Evolutionary conservation across 2,113 vertebrate genomes (phyloP).

Genomic region (Sceloporus undulatus): DNA sequence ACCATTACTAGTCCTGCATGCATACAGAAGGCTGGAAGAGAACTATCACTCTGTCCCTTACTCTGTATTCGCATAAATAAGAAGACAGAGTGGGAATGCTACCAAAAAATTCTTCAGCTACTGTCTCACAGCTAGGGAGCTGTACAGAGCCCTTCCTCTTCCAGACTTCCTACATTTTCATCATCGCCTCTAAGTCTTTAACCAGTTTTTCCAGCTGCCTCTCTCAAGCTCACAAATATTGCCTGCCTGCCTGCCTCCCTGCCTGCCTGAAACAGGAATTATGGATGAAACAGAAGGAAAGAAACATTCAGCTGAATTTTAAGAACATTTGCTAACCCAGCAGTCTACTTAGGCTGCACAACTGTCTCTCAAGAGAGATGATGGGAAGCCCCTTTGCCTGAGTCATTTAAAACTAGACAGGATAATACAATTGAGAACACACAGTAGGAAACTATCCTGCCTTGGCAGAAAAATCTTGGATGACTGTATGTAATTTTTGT

Average conservation of each 20-base stretch:
- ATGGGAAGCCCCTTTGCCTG: conserved; percentile 51
- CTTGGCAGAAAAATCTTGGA: conserved; percentile 55
- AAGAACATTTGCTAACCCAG: conserved; percentile 64
- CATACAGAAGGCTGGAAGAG: not conserved
- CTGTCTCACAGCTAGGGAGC: conserved; percentile 28
- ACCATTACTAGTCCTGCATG: not conserved
- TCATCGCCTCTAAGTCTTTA: conserved; percentile 34
- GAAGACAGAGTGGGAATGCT: not conserved
- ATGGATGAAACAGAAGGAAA: conserved; percentile 40
- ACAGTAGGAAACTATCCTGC: conserved; percentile 59
- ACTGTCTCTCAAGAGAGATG: conserved; percentile 45
- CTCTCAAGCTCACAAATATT: conserved; percentile 31
- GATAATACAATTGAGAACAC: conserved; percentile 50
- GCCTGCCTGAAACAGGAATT: conserved; percentile 50
- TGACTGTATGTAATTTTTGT: conserved; percentile 35
- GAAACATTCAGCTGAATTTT: conserved; percentile 52
- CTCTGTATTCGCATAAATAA: not conserved
- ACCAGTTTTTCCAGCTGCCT: conserved; percentile 54
- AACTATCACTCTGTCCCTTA: not conserved
- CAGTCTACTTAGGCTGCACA: conserved; percentile 46
- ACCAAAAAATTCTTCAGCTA: not conserved
- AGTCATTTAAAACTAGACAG: conserved; percentile 43
- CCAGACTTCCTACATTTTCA: not conserved
- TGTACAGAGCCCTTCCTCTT: conserved; percentile 11
- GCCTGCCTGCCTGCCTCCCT: conserved; percentile 36